Evolutionary conservation across 1,140 invertebrate genomes (phyloP).

Genomic region (Penaeus vannamei): DNA sequence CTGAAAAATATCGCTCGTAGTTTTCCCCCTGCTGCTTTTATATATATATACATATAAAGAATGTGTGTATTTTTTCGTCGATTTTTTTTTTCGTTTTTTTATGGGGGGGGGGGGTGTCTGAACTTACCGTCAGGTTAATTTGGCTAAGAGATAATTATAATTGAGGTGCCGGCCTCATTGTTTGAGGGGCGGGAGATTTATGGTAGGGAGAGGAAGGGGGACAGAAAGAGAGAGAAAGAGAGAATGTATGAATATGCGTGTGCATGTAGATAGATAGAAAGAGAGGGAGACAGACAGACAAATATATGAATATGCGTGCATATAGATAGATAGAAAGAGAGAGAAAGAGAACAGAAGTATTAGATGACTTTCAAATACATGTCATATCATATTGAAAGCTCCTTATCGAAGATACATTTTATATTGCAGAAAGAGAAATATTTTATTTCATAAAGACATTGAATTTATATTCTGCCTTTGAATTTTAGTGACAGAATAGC

Average conservation of each 20-base stretch:
- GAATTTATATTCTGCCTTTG: no score
- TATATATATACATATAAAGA: no score
- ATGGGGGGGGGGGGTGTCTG: not conserved
- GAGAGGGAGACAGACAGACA: conserved; percentile 13
- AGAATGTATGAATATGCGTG: no score
- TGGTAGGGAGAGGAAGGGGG: not conserved
- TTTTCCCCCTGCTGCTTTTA: not conserved
- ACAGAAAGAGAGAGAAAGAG: no score
- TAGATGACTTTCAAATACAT: no score
- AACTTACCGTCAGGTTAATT: no score
- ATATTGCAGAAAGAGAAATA: no score
- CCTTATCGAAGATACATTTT: no score
- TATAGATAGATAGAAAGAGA: not conserved
- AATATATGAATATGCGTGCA: not conserved
- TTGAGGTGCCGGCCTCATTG: not conserved
- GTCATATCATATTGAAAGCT: no score
- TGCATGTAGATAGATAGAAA: not conserved
- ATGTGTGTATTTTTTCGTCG: no score
- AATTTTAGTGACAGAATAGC: no score
- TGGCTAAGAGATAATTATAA: not conserved
- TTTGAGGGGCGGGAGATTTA: not conserved
- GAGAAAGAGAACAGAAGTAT: not conserved
- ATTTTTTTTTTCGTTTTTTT: not conserved
- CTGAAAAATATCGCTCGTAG: conserved; percentile 8
- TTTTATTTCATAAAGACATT: no score